A percentile compares a stretch with the other conserved stretches of the same genome.
These are phyloP conservation scores for Phrynocephalus vlangalii DNA, from an alignment of 2,797 vertebrate genomes.

Conservation along the genomic window DNA sequence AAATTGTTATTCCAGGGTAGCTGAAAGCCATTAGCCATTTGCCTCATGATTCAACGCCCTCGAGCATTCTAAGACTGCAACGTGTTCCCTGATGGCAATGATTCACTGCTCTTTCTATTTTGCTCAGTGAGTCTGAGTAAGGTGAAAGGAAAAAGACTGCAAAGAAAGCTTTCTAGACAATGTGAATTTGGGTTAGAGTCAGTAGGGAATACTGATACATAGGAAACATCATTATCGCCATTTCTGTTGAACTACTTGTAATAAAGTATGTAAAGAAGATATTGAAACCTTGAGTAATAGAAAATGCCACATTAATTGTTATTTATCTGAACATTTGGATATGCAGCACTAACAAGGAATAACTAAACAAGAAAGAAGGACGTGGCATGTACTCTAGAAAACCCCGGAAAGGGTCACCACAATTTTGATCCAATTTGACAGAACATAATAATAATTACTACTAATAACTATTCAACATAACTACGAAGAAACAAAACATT, in stretches of 20 bases:
- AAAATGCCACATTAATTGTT: not conserved
- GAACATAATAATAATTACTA: too few relatives aligned
- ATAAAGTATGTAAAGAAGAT: not conserved
- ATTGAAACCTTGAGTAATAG: not conserved
- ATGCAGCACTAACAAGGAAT: not conserved
- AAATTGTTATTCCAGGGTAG: not conserved
- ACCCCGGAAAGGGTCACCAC: too few relatives aligned
- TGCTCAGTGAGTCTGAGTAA: slow-evolving; percentile 20
- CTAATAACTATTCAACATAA: not conserved
- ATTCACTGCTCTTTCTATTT: slow-evolving; percentile 23
- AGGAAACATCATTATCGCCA: not conserved
- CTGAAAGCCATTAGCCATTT: slow-evolving; percentile 1
- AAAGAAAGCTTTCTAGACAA: slow-evolving; percentile 10
- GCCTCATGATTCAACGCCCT: slow-evolving; percentile 22
- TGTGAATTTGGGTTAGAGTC: not conserved
- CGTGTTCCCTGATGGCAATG: slow-evolving; percentile 11
- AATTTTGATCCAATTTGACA: too few relatives aligned
- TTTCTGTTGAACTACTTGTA: not conserved
- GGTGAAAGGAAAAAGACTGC: slow-evolving; percentile 5
- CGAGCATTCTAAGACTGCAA: slow-evolving; percentile 15
- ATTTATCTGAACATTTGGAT: slow-evolving; percentile 5
- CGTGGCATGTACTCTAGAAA: too few relatives aligned
- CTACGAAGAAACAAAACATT: not conserved
- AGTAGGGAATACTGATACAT: not conserved
- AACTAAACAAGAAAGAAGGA: not conserved